Evolutionary conservation across 1,140 invertebrate species (phyloP), one percentile per base, ranked within the genome.

Genomic region (Microplitis demolitor): DNA sequence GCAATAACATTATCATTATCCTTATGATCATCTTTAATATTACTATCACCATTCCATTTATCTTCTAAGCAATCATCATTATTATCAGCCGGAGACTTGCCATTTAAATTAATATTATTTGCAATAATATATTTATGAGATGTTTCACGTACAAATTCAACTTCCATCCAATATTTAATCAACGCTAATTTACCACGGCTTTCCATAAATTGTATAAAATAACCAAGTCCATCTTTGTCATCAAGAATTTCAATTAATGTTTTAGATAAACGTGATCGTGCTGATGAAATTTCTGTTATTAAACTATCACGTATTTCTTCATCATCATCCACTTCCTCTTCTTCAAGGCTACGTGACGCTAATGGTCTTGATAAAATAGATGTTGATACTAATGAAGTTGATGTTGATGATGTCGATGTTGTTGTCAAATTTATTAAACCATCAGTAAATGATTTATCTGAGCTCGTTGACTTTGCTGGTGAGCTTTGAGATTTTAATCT

Each of bases 191-290:
- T 86, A 73, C 90, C 89, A 33, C 86, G 85, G 0, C 89, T 86
- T 37, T 94, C 92, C 88, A 94, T 88, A 81, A 89, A 94, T 74
- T 94, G 91, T 37, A 94, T 90, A 78, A 94, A 93, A 78, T 92
- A 93, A 5, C 90, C 88, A 5, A 94, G 80, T n/a, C 91, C 92
- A 80, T 89, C 88, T 77, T 92, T 91, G 78, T 94, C 93, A 16
- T 86, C 82, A 1, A 95, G 82, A 69, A 93, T 90, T 71, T 93
- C 90, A 13, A 83, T 77, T 14, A 94, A 81, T 4, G 89, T 90
- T 83, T 92, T 92, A 0, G 89, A 91, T 5, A 93, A 81, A 14
- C 87, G 85, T 5, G 91, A 92, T 39, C 77, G 73, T 31, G 83
- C 82, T 8, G 72, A 77, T 45, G 76, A 80, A 3, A 79, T 71